Base-by-base conservation (phyloP, 2,113 vertebrate species). In the Sturnus vulgaris region DNA sequence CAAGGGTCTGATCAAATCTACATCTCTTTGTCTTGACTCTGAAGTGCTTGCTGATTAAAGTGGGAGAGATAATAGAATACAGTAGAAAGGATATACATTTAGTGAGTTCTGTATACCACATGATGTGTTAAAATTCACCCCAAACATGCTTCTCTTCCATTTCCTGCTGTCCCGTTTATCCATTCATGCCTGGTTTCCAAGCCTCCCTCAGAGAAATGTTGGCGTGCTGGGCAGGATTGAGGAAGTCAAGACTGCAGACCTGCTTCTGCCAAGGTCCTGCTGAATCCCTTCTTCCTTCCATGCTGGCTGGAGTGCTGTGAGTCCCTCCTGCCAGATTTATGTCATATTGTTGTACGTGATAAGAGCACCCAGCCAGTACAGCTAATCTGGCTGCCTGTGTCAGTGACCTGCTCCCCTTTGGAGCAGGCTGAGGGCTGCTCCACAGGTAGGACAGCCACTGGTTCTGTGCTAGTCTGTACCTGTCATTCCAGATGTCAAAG, bases 271-370 rank as follows among this genome's bases (percentile, higher is more conserved):
- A 23, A 25, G 49, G 28, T 44, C 44, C 37, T 52, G 25, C 24
- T 70, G 81, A 65, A 61, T 69, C 22, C n/a, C 8, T 49, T 69
- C 31, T 70, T 56, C 42, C 11, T 73, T 5, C 30, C 40, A 2
- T 35, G 21, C 14, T 82, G 46, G 12, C 49, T 87, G 27, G 25
- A 55, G 30, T 12, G 16, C 11, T 66, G 42, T 40, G 24, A n/a
- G 15, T 82, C 7, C 2, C 9, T 85, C 31, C 37, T 50, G 24
- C 5, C 42, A 49, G 17, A 18, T 82, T 44, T 39, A 7, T 33
- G 27, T 52, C 14, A 1, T 23, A 4, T 2, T 81, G 8, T 15
- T 52, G 9, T 15, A 5, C 0, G 0, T 8, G 13, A 7, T 55
- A 14, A 69, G 30, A 44, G 10, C n/a, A 14, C 24, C 0, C 0